phyloP scores from a whole-genome alignment of 1,140 invertebrate species.

The Drosophila kohkoa region DNA sequence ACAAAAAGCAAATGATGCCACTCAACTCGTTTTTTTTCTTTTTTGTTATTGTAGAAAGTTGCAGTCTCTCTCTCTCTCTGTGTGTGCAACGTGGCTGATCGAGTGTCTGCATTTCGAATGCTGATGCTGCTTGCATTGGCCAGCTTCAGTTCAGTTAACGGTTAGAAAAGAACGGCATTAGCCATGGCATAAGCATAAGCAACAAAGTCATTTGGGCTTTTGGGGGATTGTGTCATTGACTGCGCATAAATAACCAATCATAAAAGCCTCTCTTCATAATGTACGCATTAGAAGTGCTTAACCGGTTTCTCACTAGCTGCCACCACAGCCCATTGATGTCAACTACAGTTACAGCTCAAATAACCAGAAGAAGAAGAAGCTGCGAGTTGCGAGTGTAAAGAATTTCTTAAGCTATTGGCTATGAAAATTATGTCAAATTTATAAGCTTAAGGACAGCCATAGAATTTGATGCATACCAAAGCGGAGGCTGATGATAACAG shows the following conservation, averaged over 20 bases:
- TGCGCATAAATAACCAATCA: constrained; percentile 51
- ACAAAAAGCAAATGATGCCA: constrained; percentile 52
- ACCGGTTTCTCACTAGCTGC: constrained; percentile 44
- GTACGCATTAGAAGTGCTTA: constrained; percentile 57
- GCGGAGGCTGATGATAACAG: background rate
- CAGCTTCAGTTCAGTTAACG: constrained; percentile 37
- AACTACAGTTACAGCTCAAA: constrained; percentile 64
- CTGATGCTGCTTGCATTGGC: constrained; percentile 20
- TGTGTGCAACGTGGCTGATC: constrained; percentile 29
- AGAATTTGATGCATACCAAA: background rate
- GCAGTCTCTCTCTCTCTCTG: constrained; percentile 4
- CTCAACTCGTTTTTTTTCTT: constrained; percentile 44
- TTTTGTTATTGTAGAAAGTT: constrained; percentile 46
- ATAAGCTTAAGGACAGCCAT: background rate
- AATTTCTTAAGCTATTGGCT: constrained; percentile 28
- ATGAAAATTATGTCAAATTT: constrained; percentile 47
- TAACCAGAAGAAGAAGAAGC: constrained; percentile 27
- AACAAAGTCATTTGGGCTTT: constrained; percentile 41
- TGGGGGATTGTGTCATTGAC: constrained; percentile 50
- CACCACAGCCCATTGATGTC: constrained; percentile 48
- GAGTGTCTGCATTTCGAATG: constrained; percentile 27
- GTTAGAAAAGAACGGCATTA: constrained; percentile 46
- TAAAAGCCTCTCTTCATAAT: constrained; percentile 31
- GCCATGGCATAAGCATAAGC: constrained; percentile 2
- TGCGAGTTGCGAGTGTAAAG: constrained; percentile 9